Evolutionary conservation across 2,888 invertebrate species (phyloP).

Genomic region (Nomada ruficornis): DNA sequence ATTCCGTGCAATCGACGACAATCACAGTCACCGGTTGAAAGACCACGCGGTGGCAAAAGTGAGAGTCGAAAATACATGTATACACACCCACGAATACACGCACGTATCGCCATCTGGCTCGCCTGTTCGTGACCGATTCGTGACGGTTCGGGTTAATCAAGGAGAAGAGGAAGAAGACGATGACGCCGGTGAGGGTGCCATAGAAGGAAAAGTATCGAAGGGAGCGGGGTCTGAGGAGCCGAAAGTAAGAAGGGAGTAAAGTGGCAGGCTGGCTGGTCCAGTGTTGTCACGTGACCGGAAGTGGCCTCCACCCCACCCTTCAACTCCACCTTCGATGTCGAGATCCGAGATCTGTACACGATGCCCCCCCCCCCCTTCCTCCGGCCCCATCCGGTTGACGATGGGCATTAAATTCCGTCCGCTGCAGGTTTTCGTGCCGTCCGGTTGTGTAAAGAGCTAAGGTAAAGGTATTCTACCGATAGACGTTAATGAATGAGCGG

Average conservation of each 20-base stretch:
- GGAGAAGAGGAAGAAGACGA: slow-evolving; percentile 41
- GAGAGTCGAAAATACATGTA: background rate
- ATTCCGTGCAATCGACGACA: background rate
- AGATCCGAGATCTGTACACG: slow-evolving; percentile 48
- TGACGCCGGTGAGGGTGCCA: background rate
- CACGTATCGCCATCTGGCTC: slow-evolving; percentile 52
- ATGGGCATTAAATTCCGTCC: slow-evolving; percentile 46
- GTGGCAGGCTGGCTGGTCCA: slow-evolving; percentile 81
- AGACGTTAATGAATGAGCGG: slow-evolving; percentile 15
- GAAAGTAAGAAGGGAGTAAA: slow-evolving; percentile 84
- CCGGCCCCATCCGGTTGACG: slow-evolving; percentile 47
- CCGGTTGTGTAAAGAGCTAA: slow-evolving; percentile 9
- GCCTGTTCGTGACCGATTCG: slow-evolving; percentile 69
- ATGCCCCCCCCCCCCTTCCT: slow-evolving; percentile 28
- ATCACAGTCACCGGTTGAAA: background rate
- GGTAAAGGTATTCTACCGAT: background rate
- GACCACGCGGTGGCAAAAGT: slow-evolving; percentile 17
- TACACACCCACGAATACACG: too few relatives aligned
- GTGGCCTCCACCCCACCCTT: slow-evolving; percentile 74
- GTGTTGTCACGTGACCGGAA: slow-evolving; percentile 84
- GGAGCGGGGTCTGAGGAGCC: slow-evolving; percentile 76
- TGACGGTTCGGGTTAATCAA: slow-evolving; percentile 67
- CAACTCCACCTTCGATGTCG: slow-evolving; percentile 60
- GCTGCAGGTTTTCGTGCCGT: slow-evolving; percentile 47
- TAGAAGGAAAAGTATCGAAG: slow-evolving; percentile 20